These are phyloP conservation scores for Limenitis camilla DNA, from an alignment of 2,888 invertebrate genomes.

Conservation along the genomic window DNA sequence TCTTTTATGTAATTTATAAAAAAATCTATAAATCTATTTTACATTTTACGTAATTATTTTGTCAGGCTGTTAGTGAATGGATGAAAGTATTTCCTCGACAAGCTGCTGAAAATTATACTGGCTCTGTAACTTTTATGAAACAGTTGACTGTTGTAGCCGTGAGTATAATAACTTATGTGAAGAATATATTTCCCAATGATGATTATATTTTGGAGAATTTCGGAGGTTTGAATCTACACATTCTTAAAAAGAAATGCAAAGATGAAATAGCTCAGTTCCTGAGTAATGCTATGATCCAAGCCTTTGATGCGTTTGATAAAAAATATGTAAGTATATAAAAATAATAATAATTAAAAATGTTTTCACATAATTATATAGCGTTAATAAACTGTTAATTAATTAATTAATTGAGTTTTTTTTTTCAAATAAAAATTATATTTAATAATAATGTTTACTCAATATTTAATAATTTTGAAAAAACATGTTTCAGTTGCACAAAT, in stretches of 20 bases:
- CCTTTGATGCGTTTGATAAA: conserved; percentile 62
- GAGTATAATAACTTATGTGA: conserved; percentile 52
- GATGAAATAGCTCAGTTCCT: conserved; percentile 54
- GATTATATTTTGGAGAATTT: conserved; percentile 43
- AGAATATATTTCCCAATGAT: conserved; percentile 47
- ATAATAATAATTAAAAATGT: background rate
- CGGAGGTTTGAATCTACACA: conserved; percentile 40
- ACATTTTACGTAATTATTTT: background rate
- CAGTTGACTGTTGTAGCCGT: conserved; percentile 53
- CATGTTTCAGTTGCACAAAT: conserved; percentile 45
- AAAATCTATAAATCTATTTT: too few species aligned
- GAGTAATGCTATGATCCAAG: conserved; percentile 44
- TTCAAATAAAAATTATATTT: too few species aligned
- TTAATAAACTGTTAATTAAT: too few species aligned
- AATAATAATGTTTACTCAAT: too few species aligned
- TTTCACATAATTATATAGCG: too few species aligned
- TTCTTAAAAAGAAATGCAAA: conserved; percentile 49
- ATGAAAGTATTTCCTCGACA: conserved; percentile 46
- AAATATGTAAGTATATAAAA: conserved; percentile 49
- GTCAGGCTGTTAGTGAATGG: conserved; percentile 50
- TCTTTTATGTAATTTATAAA: too few species aligned
- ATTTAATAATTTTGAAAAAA: too few species aligned
- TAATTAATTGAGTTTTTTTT: too few species aligned
- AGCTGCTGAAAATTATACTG: conserved; percentile 51
- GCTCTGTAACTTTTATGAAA: conserved; percentile 58